Conservation (phyloP, 2,888 invertebrate species). For the Sepiola atlantica region DNA sequence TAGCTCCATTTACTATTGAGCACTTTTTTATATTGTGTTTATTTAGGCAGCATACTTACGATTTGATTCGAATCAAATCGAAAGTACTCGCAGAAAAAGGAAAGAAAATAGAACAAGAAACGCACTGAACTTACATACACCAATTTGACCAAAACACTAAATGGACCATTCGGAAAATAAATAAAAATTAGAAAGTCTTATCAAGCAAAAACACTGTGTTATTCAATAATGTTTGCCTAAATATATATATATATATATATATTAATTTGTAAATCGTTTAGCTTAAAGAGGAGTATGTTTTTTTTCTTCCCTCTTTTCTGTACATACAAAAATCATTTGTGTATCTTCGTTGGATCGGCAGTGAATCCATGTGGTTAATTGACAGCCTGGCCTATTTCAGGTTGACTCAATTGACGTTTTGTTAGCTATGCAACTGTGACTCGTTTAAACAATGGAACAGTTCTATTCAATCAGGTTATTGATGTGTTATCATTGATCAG, state of each 20-base stretch:
- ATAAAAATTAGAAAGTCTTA: too few relatives aligned
- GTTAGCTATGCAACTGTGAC: not conserved
- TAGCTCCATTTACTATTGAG: too few relatives aligned
- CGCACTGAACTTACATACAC: too few relatives aligned
- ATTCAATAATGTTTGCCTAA: too few relatives aligned
- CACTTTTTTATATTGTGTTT: too few relatives aligned
- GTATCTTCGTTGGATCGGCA: not conserved
- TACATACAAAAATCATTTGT: not conserved
- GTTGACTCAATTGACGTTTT: not conserved
- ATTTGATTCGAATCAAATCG: too few relatives aligned
- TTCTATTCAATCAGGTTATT: not conserved
- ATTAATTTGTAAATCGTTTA: not conserved
- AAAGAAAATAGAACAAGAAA: too few relatives aligned
- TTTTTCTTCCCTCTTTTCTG: not conserved
- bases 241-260: not conserved
- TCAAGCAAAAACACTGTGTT: too few relatives aligned
- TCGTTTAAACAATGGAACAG: not conserved
- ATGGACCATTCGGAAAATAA: too few relatives aligned
- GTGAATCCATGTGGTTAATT: not conserved
- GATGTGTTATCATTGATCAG: not conserved
- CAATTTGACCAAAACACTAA: too few relatives aligned
- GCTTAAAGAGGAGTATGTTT: not conserved
- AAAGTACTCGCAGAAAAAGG: too few relatives aligned
- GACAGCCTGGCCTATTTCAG: not conserved
- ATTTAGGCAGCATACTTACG: too few relatives aligned